Evolutionary conservation across 2,113 vertebrate genomes (phyloP).

Genomic region (Apeltes quadracus): DNA sequence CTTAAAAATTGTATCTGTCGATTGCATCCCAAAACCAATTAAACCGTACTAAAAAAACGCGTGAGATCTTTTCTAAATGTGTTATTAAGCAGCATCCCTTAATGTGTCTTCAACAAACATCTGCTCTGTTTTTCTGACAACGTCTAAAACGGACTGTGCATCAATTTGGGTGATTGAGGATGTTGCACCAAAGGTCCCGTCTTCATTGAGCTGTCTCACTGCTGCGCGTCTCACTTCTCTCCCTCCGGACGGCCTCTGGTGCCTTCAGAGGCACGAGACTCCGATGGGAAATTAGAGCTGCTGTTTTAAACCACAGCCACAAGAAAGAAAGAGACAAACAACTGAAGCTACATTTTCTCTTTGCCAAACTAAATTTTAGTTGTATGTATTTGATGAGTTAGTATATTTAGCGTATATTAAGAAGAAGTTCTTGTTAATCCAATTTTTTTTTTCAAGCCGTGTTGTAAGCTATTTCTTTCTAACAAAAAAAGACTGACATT

Average conservation of each 20-base stretch:
- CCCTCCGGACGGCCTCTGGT: conserved; percentile 20
- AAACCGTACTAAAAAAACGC: not conserved
- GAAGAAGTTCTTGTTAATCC: not conserved
- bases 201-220: conserved; percentile 20
- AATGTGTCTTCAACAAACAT: conserved; percentile 45
- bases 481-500: not conserved
- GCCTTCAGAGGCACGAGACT: not conserved
- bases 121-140: conserved; percentile 25
- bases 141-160: not conserved
- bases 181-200: not conserved
- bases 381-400: not conserved
- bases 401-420: not conserved
- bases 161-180: conserved; percentile 31
- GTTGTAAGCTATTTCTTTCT: not conserved
- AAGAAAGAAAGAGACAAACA: not conserved
- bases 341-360: not conserved
- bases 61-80: conserved; percentile 7
- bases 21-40: not conserved
- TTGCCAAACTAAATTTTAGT: not conserved
- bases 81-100: conserved; percentile 13
- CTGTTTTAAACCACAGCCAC: not conserved
- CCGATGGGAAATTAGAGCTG: conserved; percentile 2
- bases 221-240: not conserved
- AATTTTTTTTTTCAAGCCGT: not conserved
- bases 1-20: not conserved